Evolutionary conservation across 2,797 vertebrate genomes (phyloP).

Genomic region (Hafferia zeledoni): DNA sequence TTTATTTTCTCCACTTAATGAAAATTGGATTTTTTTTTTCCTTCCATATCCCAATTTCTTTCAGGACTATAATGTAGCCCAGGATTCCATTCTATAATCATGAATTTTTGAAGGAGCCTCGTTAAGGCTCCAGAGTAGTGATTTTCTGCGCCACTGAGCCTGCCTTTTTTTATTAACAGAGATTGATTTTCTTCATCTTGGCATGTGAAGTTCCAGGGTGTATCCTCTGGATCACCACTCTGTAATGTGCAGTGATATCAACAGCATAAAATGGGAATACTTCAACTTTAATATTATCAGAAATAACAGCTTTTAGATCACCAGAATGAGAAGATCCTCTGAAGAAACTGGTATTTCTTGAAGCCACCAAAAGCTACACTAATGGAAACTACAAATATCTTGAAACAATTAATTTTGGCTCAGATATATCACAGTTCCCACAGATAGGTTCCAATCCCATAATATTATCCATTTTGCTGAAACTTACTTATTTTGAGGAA

Average conservation of each 20-base stretch:
- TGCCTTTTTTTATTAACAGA: conserved; percentile 49
- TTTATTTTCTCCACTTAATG: conserved; percentile 29
- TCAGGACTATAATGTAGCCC: conserved; percentile 7
- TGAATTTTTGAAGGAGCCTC: conserved; percentile 58
- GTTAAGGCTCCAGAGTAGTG: conserved; percentile 37
- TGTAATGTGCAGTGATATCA: not conserved
- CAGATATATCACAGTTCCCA: not conserved
- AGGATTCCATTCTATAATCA: conserved; percentile 39
- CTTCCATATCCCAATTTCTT: conserved; percentile 5
- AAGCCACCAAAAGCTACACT: not conserved
- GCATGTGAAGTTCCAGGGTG: conserved; percentile 16
- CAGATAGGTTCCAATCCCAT: not conserved
- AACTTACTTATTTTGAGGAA: not conserved
- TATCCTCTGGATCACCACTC: conserved; percentile 5
- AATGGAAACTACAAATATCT: not conserved
- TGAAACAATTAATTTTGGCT: not conserved
- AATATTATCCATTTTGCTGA: not conserved
- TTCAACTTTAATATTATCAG: not conserved
- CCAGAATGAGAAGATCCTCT: not conserved
- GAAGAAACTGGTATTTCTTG: not conserved
- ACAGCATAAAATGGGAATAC: not conserved
- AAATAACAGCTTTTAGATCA: not conserved
- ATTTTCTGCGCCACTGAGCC: conserved; percentile 51
- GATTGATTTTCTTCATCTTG: conserved; percentile 52
- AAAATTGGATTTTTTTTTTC: conserved; percentile 18